Evolutionary conservation across 2,888 invertebrate genomes (phyloP), one percentile per base, ranked within the genome.

Genomic region (Drosophila ezoana): DNA sequence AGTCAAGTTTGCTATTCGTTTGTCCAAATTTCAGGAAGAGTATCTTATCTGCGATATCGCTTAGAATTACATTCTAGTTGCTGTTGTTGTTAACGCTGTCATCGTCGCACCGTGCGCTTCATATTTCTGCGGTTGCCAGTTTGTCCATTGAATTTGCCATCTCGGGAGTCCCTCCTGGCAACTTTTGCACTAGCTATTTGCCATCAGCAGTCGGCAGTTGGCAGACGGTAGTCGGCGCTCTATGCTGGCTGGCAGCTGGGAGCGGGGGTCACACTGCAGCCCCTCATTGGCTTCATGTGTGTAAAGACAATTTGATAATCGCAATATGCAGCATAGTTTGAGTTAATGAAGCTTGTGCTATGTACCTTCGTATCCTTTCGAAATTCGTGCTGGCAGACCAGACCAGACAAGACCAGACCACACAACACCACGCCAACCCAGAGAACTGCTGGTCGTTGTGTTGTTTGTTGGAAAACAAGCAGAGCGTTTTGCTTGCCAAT

Each of bases 311-410:
- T 84, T 84, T 84, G 84, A 84, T 84, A 84, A 84, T 84, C 86
- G 86, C 84, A 84, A 81, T 82, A 86, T 83, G 84, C 84, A 82
- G 86, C 83, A 84, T 84, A 86, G 86, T 86, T 86, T 86, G 84
- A 84, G 84, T 84, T 84, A 84, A 84, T 84, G 84, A 84, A 83
- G 84, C 86, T 84, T 86, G 83, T 76, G 76, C 68, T 60, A 54
- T 68, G 71, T 63, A 70, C 67, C 67, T 67, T 52, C 51, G 43
- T 64, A 60, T 23, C 60, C 65, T 53, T 45, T 14, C 33, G 14
- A 16, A 14, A 13, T 44, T 14, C 58, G 43, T 47, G 45, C 37
- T 16, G 28, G 28, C 63, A 63, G 49, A 59, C 37, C 60, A 61
- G 37, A 47, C 56, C 48, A 38, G 16, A 48, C 48, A 37, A 54